Percentiles rank a stretch among this genome's conserved stretches.
Evolutionary conservation across 2,888 invertebrate genomes (phyloP).

Genomic region (Diabrotica balteata): DNA sequence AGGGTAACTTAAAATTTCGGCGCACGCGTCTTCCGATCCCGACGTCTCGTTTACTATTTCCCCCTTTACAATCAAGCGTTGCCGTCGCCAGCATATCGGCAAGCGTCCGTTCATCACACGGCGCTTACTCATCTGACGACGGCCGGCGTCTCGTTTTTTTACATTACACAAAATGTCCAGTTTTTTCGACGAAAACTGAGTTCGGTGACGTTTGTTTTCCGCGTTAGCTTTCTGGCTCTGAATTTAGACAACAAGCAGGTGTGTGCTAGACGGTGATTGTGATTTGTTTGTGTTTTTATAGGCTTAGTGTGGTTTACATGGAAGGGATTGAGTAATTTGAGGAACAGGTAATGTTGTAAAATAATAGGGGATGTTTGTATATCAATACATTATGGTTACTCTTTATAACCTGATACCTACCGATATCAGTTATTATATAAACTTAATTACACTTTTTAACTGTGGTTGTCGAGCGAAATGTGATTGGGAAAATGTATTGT

Average conservation of each 20-base stretch:
- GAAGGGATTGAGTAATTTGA: conserved; percentile 10
- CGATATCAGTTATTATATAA: too few relatives aligned
- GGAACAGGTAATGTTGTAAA: conserved; percentile 5
- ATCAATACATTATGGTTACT: too few relatives aligned
- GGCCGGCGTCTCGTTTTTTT: conserved; percentile 20
- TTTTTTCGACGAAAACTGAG: background rate
- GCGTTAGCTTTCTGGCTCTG: background rate
- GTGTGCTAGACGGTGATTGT: conserved; percentile 2
- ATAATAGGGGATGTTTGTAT: background rate
- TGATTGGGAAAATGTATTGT: too few relatives aligned
- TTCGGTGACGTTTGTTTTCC: background rate
- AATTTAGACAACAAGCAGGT: background rate
- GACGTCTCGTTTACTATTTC: conserved; percentile 24
- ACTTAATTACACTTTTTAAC: too few relatives aligned
- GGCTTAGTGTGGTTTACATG: background rate
- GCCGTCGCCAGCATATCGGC: conserved; percentile 25
- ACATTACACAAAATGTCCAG: background rate
- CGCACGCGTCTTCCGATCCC: conserved; percentile 18
- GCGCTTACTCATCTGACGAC: conserved; percentile 31
- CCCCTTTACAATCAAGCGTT: conserved; percentile 28
- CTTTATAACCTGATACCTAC: too few relatives aligned
- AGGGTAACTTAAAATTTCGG: conserved; percentile 18
- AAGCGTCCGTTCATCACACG: conserved; percentile 28
- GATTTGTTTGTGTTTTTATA: conserved; percentile 2
- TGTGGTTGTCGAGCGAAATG: too few relatives aligned